A percentile compares a stretch with the other conserved stretches of the same genome.
Evolutionary conservation across 2,888 invertebrate genomes (phyloP).

Genomic region (Synanthedon formicaeformis): DNA sequence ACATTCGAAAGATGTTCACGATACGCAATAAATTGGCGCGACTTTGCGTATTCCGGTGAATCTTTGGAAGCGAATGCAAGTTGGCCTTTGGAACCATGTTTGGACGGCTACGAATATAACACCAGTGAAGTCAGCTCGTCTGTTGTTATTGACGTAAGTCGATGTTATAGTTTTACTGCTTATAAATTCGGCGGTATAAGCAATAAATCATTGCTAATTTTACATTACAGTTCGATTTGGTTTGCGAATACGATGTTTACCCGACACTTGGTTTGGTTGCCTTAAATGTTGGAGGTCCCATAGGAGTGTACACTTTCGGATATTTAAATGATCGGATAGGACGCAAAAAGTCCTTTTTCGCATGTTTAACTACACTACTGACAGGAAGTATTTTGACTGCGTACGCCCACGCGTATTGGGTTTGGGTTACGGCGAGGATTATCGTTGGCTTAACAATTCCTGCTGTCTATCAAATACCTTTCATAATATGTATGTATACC

Average conservation of each 20-base stretch:
- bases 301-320: constrained; percentile 91
- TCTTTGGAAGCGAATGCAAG: constrained; percentile 50
- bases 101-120: constrained; percentile 85
- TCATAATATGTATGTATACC: constrained; percentile 85
- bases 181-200: not conserved
- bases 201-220: not conserved
- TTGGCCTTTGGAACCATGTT: constrained; percentile 78
- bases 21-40: constrained; percentile 80
- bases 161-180: not conserved
- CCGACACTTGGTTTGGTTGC: constrained; percentile 89
- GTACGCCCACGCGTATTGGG: constrained; percentile 82
- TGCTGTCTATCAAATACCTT: constrained; percentile 93
- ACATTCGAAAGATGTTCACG: constrained; percentile 78
- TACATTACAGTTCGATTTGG: constrained; percentile 84
- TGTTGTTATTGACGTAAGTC: constrained; percentile 86
- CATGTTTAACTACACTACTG: constrained; percentile 85
- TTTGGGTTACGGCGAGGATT: constrained; percentile 83
- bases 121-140: constrained; percentile 78
- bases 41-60: constrained; percentile 39
- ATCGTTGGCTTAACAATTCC: constrained; percentile 93
- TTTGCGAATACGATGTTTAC: constrained; percentile 88
- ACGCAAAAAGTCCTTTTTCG: constrained; percentile 85
- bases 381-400: constrained; percentile 85
- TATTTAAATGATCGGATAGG: constrained; percentile 89
- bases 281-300: constrained; percentile 88